A percentile compares a stretch with the other conserved stretches of the same genome.
These are phyloP conservation scores for Gallinago media DNA, from an alignment of 2,113 vertebrate species.

Conservation along the genomic window DNA sequence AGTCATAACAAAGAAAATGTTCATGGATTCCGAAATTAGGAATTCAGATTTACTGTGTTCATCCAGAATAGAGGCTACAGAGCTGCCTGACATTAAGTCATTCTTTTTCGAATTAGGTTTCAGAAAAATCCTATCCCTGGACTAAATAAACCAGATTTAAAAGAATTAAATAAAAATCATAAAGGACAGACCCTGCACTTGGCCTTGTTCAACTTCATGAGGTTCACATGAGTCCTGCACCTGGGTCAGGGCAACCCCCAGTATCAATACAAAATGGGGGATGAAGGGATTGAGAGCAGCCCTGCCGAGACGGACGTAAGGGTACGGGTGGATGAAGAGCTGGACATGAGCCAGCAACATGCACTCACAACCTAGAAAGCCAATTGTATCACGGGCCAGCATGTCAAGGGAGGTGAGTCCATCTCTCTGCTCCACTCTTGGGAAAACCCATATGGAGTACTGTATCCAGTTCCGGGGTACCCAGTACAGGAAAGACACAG, in stretches of 20 bases:
- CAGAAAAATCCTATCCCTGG: not conserved
- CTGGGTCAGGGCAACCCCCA: accelerated
- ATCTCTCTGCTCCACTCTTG: accelerated
- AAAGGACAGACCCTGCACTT: too few species aligned
- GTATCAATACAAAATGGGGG: not conserved
- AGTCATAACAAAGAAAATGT: not conserved
- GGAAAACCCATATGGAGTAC: not conserved
- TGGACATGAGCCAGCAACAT: not conserved
- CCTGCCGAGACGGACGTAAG: not conserved
- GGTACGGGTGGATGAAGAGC: not conserved
- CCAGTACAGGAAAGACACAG: not conserved
- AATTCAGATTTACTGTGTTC: not conserved
- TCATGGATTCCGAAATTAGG: not conserved
- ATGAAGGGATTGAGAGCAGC: not conserved
- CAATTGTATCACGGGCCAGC: not conserved
- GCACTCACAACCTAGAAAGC: not conserved
- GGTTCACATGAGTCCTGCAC: not conserved
- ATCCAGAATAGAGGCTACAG: not conserved
- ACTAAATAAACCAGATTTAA: not conserved
- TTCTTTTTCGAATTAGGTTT: not conserved
- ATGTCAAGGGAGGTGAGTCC: not conserved
- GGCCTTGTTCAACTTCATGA: not conserved
- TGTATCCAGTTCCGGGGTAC: too few species aligned
- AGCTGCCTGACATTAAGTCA: not conserved
- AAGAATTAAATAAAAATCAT: not conserved